Conservation (phyloP, 2,113 vertebrate species). For the Cyanistes caeruleus region DNA sequence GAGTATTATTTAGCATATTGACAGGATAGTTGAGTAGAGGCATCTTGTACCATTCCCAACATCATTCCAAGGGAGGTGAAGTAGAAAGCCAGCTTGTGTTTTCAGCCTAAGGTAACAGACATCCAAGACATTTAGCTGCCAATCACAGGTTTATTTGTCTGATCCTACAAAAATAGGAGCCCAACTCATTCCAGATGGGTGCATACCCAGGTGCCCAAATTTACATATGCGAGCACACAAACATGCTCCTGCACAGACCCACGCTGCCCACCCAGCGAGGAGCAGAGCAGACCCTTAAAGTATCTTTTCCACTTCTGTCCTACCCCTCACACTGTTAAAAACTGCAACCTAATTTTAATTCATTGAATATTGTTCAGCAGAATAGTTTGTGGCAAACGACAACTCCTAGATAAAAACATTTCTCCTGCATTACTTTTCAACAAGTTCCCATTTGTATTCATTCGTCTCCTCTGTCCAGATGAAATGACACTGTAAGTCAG, state of each 20-base stretch:
- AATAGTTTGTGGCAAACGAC: background rate
- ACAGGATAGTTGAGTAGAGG: background rate
- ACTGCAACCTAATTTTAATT: background rate
- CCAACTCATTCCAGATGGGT: background rate
- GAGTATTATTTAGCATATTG: accelerated
- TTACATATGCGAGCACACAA: background rate
- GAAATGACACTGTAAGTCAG: background rate
- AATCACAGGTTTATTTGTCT: background rate
- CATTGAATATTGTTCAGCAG: background rate
- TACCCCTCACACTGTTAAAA: background rate
- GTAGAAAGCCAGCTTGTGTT: background rate
- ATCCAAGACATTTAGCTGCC: background rate
- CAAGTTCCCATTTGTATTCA: background rate
- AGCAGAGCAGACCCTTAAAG: background rate
- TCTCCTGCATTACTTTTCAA: background rate
- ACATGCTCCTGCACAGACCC: background rate
- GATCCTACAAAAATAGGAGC: background rate
- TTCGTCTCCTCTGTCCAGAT: background rate
- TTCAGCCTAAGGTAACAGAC: background rate
- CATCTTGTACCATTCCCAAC: background rate
- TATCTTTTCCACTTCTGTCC: background rate
- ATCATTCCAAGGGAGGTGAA: background rate
- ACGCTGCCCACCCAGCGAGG: background rate
- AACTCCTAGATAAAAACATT: background rate
- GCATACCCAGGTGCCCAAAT: background rate